Base-by-base conservation (phyloP, 1,140 invertebrate species). In the Pissodes strobi region DNA sequence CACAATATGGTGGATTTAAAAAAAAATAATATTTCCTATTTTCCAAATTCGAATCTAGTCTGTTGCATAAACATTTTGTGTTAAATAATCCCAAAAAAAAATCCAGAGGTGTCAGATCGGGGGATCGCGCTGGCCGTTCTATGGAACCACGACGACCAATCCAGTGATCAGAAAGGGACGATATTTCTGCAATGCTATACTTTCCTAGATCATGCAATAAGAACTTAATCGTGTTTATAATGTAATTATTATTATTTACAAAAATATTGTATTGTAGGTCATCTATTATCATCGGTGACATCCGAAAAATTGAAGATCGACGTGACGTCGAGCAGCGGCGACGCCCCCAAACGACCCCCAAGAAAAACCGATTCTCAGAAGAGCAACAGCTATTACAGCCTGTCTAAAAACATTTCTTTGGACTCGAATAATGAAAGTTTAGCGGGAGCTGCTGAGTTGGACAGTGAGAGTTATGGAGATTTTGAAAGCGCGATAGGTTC, bases 401-500 rank as follows among this genome's bases (percentile, higher is more conserved):
- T 76, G 21, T 70, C 75, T 0, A 76, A 78, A 45, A 75, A 76
- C 57, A 61, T 68, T 19, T 78, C 80, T 2, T 62, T 77, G 1
- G 73, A 76, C 8, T 75, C 77, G 5, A 79, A 77, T 15, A 79
- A 82, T 37, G 74, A 74, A 53, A 76, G 68, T 73, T 79, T 81
- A n/a, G 80, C 78, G 0, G 71, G 70, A 10, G 78, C 76, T 5
- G 76, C 71, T 0, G 76, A 77, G 12, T 64, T 81, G 3, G 80
- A 82, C 49, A 77, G 72, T 19, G 72, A 79, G 66, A 76, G 74
- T 0, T 76, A 80, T 48, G 72, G 78, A 8, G 80, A 84, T 60
- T 87, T 83, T 76, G 85, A 82, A 30, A 87, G 86, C 73, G 85
- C 85, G 0, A 79, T 81, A 64, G 84, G 83, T 76, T 84, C 82